Percentiles rank a stretch among this genome's conserved stretches.
These are phyloP conservation scores for Plebejus argus DNA, from an alignment of 2,888 invertebrate species.

Conservation along the genomic window DNA sequence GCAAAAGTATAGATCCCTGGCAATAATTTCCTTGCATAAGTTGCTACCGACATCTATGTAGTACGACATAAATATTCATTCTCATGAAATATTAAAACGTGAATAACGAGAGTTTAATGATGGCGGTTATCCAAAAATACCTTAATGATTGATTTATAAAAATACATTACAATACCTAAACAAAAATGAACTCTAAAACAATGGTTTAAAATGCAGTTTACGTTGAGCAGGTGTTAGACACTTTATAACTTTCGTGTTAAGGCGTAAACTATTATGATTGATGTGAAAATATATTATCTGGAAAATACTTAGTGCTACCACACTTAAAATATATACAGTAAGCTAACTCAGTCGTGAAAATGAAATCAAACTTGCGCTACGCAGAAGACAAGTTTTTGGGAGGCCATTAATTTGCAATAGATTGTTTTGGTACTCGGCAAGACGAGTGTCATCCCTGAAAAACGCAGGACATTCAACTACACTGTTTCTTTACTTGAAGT, in stretches of 20 bases:
- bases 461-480: too few species aligned
- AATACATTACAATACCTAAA: constrained; percentile 26
- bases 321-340: background rate
- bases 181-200: background rate
- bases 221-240: background rate
- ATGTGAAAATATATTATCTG: constrained; percentile 10
- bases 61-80: too few species aligned
- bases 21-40: too few species aligned
- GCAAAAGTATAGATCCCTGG: too few species aligned
- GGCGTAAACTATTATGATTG: constrained; percentile 6
- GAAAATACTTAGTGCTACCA: background rate
- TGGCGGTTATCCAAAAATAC: background rate
- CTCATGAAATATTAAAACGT: background rate
- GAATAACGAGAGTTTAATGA: constrained; percentile 2
- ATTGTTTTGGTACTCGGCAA: too few species aligned
- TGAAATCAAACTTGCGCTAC: too few species aligned
- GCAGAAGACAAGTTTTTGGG: too few species aligned
- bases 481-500: too few species aligned
- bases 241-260: constrained; percentile 12
- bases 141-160: constrained; percentile 18
- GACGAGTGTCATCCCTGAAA: too few species aligned
- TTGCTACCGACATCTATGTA: too few species aligned
- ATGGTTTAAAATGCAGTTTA: background rate
- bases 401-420: too few species aligned
- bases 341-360: too few species aligned